phyloP scores from a whole-genome alignment of 2,888 invertebrate species.

The Oxystoma pomonae region DNA sequence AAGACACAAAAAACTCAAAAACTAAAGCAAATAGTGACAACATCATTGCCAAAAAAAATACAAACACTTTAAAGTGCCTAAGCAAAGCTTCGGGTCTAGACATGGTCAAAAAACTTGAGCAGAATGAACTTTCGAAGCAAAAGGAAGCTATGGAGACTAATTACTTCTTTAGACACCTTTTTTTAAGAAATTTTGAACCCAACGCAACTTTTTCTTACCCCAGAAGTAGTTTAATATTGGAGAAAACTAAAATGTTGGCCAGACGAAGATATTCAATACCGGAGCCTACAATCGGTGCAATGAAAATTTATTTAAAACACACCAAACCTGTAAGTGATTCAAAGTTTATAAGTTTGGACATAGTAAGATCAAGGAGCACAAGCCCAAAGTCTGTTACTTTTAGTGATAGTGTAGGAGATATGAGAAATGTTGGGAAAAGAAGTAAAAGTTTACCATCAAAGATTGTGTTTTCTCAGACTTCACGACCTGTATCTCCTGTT shows the following conservation, averaged over 20 bases:
- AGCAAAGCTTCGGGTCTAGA: conserved; percentile 36
- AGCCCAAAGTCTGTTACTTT: conserved; percentile 60
- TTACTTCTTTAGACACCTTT: conserved; percentile 68
- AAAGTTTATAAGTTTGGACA: conserved; percentile 64
- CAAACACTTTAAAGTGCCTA: conserved; percentile 30
- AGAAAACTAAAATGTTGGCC: conserved; percentile 67
- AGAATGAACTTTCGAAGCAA: conserved; percentile 52
- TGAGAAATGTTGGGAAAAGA: conserved; percentile 34
- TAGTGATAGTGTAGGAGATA: conserved; percentile 30
- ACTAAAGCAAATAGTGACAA: conserved; percentile 38
- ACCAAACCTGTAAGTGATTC: conserved; percentile 70
- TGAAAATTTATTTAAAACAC: conserved; percentile 63
- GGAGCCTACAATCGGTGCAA: conserved; percentile 55
- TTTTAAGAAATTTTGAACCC: conserved; percentile 53
- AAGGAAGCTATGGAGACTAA: conserved; percentile 59
- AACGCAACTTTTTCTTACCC: conserved; percentile 42
- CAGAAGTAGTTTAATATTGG: conserved; percentile 59
- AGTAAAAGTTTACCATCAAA: conserved; percentile 52
- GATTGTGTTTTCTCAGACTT: conserved; percentile 40
- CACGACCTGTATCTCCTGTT: conserved; percentile 35
- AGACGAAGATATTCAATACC: conserved; percentile 30
- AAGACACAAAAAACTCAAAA: conserved; percentile 40
- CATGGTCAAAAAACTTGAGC: conserved; percentile 31
- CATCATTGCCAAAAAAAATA: conserved; percentile 18
- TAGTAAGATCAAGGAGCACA: conserved; percentile 50